Conservation (phyloP, 2,113 vertebrate species). For the Rousettus leschenaultii region DNA sequence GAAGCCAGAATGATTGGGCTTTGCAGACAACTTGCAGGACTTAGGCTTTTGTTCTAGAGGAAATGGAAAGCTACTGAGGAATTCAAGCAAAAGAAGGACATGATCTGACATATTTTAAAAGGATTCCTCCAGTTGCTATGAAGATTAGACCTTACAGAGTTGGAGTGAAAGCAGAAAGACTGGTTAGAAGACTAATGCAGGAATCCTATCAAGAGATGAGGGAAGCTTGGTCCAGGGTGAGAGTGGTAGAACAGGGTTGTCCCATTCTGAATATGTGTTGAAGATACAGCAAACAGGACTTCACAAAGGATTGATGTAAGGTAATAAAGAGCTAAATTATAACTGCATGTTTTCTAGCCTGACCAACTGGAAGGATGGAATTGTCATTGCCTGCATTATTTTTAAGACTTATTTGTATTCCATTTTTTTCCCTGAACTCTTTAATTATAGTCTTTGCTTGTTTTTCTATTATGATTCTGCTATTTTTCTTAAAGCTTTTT, state of each 20-base stretch:
- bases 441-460: not conserved
- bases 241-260: not conserved
- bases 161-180: not conserved
- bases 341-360: not conserved
- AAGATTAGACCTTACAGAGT: not conserved
- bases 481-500: not conserved
- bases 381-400: not conserved
- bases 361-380: not conserved
- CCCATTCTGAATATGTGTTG: not conserved
- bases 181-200: not conserved
- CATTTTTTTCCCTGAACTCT: not conserved
- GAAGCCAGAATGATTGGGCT: not conserved
- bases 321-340: not conserved
- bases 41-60: not conserved
- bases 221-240: not conserved
- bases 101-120: not conserved
- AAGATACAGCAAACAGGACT: not conserved
- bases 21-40: not conserved
- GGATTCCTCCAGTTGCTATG: not conserved
- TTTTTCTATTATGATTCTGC: not conserved
- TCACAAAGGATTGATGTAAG: not conserved
- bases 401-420: not conserved
- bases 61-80: not conserved
- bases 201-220: not conserved
- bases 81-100: not conserved